Percentiles rank a stretch among this genome's conserved stretches.
Evolutionary conservation across 1,140 invertebrate genomes (phyloP).

Genomic region (Aphaenogaster floridana): DNA sequence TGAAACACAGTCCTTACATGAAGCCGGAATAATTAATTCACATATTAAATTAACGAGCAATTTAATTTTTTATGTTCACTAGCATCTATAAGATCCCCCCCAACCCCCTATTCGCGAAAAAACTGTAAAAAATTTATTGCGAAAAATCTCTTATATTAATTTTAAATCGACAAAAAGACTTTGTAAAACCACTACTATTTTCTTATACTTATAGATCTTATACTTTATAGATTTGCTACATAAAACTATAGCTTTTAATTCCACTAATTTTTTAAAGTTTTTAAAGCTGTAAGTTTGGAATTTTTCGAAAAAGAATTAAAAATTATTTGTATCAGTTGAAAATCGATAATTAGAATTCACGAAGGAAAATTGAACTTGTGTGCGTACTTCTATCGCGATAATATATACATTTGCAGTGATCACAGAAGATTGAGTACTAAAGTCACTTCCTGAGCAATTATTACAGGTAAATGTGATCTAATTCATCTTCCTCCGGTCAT

Average conservation of each 20-base stretch:
- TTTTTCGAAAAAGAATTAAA: not conserved
- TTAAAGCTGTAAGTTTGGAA: not conserved
- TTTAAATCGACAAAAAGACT: not conserved
- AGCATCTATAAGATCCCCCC: too few relatives aligned
- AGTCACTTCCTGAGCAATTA: conserved; percentile 64
- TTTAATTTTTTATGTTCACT: too few relatives aligned
- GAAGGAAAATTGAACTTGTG: not conserved
- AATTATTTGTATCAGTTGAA: not conserved
- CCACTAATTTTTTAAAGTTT: not conserved
- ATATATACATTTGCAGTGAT: not conserved
- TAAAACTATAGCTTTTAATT: not conserved
- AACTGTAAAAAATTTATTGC: too few relatives aligned
- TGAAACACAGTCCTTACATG: too few relatives aligned
- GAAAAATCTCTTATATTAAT: too few relatives aligned
- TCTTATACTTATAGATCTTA: not conserved
- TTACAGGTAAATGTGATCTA: conserved; percentile 69
- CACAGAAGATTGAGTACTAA: conserved; percentile 6
- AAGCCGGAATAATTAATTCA: too few relatives aligned
- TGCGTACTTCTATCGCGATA: not conserved
- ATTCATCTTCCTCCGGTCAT: conserved; percentile 70
- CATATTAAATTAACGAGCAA: too few relatives aligned
- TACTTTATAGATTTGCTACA: not conserved
- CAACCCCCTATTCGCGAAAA: too few relatives aligned
- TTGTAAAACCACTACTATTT: not conserved
- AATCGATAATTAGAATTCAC: not conserved